A percentile compares a stretch with the other conserved stretches of the same genome.
Evolutionary conservation across 2,797 vertebrate genomes (phyloP).

Genomic region (Tadarida brasiliensis): DNA sequence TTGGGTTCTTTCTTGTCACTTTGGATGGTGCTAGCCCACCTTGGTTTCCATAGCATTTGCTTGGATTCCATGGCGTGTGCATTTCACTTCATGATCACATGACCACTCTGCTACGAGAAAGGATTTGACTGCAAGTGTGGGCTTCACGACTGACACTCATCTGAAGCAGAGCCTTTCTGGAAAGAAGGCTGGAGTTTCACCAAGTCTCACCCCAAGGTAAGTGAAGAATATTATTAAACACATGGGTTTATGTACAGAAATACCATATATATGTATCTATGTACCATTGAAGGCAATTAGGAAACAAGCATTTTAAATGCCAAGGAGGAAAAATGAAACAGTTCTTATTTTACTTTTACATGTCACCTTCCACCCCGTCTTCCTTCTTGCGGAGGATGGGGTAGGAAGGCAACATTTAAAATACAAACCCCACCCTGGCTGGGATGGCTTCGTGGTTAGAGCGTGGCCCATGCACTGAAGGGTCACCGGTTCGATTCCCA

Average conservation of each 20-base stretch:
- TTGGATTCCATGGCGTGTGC: neutral
- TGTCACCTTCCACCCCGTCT: neutral
- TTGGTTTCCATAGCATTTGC: neutral
- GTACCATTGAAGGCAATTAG: neutral
- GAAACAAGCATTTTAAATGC: conserved; percentile 21
- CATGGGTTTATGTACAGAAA: neutral
- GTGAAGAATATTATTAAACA: neutral
- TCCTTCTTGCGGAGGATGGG: neutral
- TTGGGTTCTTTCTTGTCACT: neutral
- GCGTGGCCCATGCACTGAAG: no score
- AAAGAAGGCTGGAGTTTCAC: neutral
- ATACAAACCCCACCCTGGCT: neutral
- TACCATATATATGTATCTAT: neutral
- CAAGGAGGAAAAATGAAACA: neutral
- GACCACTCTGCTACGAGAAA: neutral
- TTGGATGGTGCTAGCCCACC: neutral
- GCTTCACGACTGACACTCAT: no score
- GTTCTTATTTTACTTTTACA: neutral
- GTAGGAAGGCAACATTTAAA: neutral
- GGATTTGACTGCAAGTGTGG: neutral
- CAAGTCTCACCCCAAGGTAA: neutral
- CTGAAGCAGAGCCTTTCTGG: neutral
- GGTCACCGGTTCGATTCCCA: no score
- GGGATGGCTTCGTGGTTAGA: no score
- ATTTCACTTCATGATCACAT: neutral